Conservation (phyloP, 1,140 invertebrate genomes). For the Drosophila athabasca region DNA sequence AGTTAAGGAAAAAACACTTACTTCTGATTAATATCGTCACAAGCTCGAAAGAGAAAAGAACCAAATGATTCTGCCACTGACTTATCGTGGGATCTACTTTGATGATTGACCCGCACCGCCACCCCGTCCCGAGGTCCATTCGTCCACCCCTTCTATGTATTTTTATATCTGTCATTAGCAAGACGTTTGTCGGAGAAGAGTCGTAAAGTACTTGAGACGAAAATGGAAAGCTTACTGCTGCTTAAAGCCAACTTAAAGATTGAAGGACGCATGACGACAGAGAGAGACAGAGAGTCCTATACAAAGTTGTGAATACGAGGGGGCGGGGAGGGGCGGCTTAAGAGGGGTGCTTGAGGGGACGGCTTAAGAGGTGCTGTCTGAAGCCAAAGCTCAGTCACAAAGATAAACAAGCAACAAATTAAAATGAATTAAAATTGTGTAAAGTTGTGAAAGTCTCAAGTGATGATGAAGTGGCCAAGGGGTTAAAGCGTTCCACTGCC, state of each 20-base stretch:
- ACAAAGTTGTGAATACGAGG: conserved; percentile 10
- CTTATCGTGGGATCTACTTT: not conserved
- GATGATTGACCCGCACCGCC: not conserved
- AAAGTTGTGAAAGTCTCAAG: conserved; percentile 47
- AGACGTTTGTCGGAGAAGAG: not conserved
- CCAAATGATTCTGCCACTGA: conserved; percentile 17
- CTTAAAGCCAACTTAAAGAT: conserved; percentile 40
- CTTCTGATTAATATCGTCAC: conserved; percentile 12
- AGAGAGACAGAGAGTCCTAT: conserved; percentile 10
- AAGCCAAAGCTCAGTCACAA: conserved; percentile 32
- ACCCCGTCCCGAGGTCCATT: no score
- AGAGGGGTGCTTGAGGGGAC: not conserved
- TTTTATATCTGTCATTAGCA: conserved; percentile 9
- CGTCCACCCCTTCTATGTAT: not conserved
- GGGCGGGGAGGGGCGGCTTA: not conserved
- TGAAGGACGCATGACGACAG: conserved; percentile 4
- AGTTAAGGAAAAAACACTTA: not conserved
- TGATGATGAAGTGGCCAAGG: not conserved
- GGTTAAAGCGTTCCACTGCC: conserved; percentile 9
- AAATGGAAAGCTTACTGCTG: conserved; percentile 35
- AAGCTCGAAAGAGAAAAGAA: not conserved
- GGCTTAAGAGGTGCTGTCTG: not conserved
- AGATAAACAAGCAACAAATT: conserved; percentile 56
- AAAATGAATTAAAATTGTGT: conserved; percentile 61
- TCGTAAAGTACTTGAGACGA: conserved; percentile 17